A percentile compares a stretch with the other conserved stretches of the same genome.
Evolutionary conservation across 2,888 invertebrate genomes (phyloP).

Genomic region (Chromoteleia sp.): DNA sequence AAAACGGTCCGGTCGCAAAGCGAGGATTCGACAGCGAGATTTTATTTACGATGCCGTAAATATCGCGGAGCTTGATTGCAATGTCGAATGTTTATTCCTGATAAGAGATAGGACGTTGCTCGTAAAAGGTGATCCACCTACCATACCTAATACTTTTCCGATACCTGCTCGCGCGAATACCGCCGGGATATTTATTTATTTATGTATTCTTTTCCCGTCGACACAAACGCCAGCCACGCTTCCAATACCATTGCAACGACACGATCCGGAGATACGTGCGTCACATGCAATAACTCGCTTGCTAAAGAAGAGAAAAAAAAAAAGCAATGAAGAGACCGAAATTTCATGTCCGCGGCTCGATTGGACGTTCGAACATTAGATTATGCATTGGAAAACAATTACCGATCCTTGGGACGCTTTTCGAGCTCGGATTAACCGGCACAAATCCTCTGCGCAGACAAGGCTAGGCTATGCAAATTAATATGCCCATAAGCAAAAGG

Average conservation of each 20-base stretch:
- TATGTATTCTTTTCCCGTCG: conserved; percentile 59
- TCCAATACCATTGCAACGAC: conserved; percentile 39
- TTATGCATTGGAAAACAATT: too few relatives aligned
- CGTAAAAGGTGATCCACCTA: conserved; percentile 73
- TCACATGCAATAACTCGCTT: conserved; percentile 46
- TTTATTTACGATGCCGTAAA: conserved; percentile 79
- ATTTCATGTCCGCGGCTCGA: too few relatives aligned
- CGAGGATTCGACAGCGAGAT: conserved; percentile 68
- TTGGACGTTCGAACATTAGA: too few relatives aligned
- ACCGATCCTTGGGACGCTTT: too few relatives aligned
- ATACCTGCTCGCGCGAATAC: conserved; percentile 64
- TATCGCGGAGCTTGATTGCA: conserved; percentile 75
- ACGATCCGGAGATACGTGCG: conserved; percentile 50
- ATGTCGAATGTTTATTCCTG: conserved; percentile 78
- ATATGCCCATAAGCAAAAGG: conserved; percentile 9
- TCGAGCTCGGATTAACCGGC: too few relatives aligned
- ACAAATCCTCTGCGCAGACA: too few relatives aligned
- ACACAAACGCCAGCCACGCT: conserved; percentile 40
- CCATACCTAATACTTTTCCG: conserved; percentile 69
- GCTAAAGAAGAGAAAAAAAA: background rate
- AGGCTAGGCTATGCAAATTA: conserved; percentile 13
- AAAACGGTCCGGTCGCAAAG: conserved; percentile 37
- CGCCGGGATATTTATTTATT: conserved; percentile 60
- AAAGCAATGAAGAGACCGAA: background rate
- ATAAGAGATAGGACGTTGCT: conserved; percentile 77